Evolutionary conservation across 2,797 vertebrate genomes (phyloP), one percentile per base, ranked within the genome.

Genomic region (Lepus townsendii): DNA sequence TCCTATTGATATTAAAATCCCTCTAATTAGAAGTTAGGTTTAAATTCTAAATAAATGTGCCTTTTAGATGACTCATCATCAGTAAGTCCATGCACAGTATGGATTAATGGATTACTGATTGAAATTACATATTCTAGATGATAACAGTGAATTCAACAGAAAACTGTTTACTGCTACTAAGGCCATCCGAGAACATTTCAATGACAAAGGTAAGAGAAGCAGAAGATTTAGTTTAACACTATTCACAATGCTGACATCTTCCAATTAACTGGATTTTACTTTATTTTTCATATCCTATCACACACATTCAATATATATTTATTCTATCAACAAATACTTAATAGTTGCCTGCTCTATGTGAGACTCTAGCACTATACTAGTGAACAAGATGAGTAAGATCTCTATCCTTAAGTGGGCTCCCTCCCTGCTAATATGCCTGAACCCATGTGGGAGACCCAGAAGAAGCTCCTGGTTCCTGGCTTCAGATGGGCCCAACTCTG

Each of bases 151-250:
- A 80, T 66, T 30, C 68, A 63, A 42, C 2, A 0, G 38, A 79
- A 79, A 62, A 27, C 27, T 80, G 47, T 57, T 38, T 38, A 85
- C 57, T 85, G n/a, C 7, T 30, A 75, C 14, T 69, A 82, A 27
- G 20, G 24, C 78, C 52, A 26, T 77, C 68, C 26, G 57, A 69
- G n/a, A 83, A 87, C 26, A 62, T 91, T 75, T 91, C 52, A 79
- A 84, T 47, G 73, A 35, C 24, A 54, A 69, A 77, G 20, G 69
- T 88, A 63, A 94, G 86, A 54, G 54, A 75, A 69, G 69, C 71
- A 63, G 26, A 91, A 91, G 75, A 88, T 83, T 95, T n/a, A 83
- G 9, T 60, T 88, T 57, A 68, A 75, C 19, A 69, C 11, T 66
- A 57, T 78, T 76, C 52, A 57, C 60, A 88, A 4, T 83, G 50